Conservation (phyloP, 1,140 invertebrate species). For the Leptinotarsa defecta region DNA sequence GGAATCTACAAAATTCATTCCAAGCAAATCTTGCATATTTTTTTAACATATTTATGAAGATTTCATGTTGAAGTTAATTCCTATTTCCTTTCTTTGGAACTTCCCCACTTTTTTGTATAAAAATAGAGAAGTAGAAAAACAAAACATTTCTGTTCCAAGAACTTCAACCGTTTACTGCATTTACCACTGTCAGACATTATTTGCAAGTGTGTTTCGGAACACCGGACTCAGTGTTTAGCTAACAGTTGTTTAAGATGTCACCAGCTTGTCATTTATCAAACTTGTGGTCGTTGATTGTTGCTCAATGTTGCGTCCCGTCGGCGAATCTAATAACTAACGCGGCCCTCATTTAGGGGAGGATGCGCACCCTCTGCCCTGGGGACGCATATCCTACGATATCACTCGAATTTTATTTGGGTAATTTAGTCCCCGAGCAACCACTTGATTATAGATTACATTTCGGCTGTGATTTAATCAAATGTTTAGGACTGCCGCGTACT, state of each 20-base stretch:
- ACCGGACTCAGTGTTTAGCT: neutral
- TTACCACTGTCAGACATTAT: too few species aligned
- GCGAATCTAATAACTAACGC: conserved; percentile 11
- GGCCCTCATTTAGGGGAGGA: conserved; percentile 24
- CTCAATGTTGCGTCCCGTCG: conserved; percentile 1
- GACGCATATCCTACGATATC: conserved; percentile 28
- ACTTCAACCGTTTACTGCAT: too few species aligned
- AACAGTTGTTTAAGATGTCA: conserved; percentile 6
- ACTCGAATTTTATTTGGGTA: conserved; percentile 32
- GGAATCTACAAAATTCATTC: too few species aligned
- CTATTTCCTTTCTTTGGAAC: too few species aligned
- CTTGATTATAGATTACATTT: conserved; percentile 32
- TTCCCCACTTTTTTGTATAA: too few species aligned
- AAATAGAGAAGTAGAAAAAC: too few species aligned
- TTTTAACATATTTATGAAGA: too few species aligned
- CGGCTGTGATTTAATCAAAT: conserved; percentile 21
- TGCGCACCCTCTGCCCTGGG: conserved; percentile 14
- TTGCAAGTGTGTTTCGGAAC: too few species aligned
- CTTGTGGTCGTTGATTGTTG: conserved; percentile 5
- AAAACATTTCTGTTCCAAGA: too few species aligned
- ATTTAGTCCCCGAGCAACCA: conserved; percentile 28
- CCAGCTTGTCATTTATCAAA: neutral
- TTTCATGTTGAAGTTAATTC: too few species aligned
- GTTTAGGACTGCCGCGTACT: neutral
- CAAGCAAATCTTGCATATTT: too few species aligned